Evolutionary conservation across 2,888 invertebrate species (phyloP).

Genomic region (Meta bourneti): DNA sequence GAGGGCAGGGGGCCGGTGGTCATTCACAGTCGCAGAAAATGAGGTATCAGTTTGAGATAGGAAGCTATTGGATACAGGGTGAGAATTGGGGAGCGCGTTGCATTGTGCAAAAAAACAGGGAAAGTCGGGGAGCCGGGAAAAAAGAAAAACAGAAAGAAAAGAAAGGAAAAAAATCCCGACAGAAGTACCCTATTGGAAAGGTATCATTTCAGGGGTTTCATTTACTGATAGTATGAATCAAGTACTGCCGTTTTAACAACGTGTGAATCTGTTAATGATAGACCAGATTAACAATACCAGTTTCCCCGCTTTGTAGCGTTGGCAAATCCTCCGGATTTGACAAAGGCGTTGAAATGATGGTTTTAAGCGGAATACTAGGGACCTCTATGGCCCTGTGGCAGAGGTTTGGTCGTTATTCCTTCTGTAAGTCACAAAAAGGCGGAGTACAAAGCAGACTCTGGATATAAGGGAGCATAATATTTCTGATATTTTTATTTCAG

Average conservation of each 20-base stretch:
- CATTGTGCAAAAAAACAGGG: constrained; percentile 44
- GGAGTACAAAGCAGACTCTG: neutral
- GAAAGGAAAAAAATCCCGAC: constrained; percentile 27
- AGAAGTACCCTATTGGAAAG: constrained; percentile 58
- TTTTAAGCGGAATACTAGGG: constrained; percentile 28
- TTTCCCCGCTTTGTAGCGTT: constrained; percentile 23
- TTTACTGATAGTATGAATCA: constrained; percentile 50
- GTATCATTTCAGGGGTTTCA: constrained; percentile 67
- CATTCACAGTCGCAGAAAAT: constrained; percentile 74
- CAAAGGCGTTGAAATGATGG: constrained; percentile 21
- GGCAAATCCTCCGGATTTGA: constrained; percentile 40
- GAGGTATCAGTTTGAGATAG: constrained; percentile 64
- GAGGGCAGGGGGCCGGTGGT: constrained; percentile 7
- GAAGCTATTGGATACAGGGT: constrained; percentile 36
- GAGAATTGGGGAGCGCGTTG: constrained; percentile 39
- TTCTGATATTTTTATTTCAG: too few species aligned
- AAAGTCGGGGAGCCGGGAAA: constrained; percentile 11
- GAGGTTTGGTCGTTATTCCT: constrained; percentile 11
- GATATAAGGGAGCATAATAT: neutral
- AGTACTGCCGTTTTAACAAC: constrained; percentile 50
- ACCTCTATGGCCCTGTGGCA: neutral
- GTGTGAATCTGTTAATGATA: constrained; percentile 74
- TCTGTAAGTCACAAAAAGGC: neutral
- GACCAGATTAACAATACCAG: constrained; percentile 64
- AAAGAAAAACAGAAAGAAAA: constrained; percentile 35